phyloP scores from a whole-genome alignment of 2,797 vertebrate genomes.

The Pseudocheirus occidentalis region DNA sequence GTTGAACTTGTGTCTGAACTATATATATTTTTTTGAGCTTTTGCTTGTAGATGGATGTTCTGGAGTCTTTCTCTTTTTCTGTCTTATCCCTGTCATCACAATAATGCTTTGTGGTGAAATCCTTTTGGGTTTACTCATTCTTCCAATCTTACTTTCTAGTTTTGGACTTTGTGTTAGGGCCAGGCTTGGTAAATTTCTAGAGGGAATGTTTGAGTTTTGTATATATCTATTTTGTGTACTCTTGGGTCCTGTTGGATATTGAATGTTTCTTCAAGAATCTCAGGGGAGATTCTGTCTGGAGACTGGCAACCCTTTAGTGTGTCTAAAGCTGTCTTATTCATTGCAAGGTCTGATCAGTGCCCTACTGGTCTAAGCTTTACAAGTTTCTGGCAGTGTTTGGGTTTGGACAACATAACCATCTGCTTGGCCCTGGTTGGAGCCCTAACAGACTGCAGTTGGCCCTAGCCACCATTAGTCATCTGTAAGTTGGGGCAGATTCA shows the following conservation, averaged over 20 bases:
- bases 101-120: too few species aligned
- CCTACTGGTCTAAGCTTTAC: not conserved
- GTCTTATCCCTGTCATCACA: too few species aligned
- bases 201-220: not conserved
- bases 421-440: not conserved
- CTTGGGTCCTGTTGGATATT: not conserved
- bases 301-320: too few species aligned
- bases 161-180: not conserved
- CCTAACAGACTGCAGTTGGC: not conserved
- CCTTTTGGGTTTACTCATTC: not conserved
- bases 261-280: not conserved
- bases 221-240: not conserved
- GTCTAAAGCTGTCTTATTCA: not conserved
- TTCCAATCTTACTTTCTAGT: not conserved
- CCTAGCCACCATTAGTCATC: not conserved
- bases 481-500: not conserved
- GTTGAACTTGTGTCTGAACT: too few species aligned
- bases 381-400: too few species aligned
- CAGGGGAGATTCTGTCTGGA: not conserved
- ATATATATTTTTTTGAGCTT: too few species aligned
- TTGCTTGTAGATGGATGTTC: too few species aligned
- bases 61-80: too few species aligned
- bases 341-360: too few species aligned
- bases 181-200: not conserved
- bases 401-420: too few species aligned